phyloP scores from a whole-genome alignment of 2,113 vertebrate species.

The Sakesphorus luctuosus region DNA sequence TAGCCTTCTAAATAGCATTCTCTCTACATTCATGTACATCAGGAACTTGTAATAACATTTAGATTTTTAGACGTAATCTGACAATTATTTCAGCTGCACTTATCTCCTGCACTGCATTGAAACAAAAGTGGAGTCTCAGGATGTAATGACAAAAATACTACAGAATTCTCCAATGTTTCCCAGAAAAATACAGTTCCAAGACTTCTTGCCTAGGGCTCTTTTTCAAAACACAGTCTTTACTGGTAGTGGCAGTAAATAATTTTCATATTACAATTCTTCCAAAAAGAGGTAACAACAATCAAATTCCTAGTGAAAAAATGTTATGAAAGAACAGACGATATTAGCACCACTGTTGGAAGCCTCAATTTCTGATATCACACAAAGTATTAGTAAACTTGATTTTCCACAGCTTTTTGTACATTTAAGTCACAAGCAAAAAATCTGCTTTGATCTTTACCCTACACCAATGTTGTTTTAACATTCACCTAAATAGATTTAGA shows the following conservation, averaged over 20 bases:
- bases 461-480: neutral
- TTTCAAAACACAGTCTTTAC: neutral
- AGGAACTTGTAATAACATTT: neutral
- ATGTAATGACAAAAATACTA: constrained; percentile 5
- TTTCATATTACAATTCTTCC: neutral
- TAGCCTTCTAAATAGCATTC: neutral
- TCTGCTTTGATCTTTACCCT: neutral
- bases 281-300: neutral
- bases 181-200: neutral
- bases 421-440: neutral
- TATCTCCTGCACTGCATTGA: neutral
- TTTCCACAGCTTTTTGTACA: neutral
- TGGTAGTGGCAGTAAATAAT: neutral
- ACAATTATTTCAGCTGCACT: neutral
- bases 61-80: neutral
- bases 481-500: neutral
- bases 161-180: neutral
- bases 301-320: neutral
- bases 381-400: neutral
- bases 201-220: neutral
- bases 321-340: neutral
- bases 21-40: neutral
- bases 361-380: neutral
- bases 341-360: neutral
- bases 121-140: neutral